Conservation (phyloP, 2,888 invertebrate genomes). For the Drosophila siamana region DNA sequence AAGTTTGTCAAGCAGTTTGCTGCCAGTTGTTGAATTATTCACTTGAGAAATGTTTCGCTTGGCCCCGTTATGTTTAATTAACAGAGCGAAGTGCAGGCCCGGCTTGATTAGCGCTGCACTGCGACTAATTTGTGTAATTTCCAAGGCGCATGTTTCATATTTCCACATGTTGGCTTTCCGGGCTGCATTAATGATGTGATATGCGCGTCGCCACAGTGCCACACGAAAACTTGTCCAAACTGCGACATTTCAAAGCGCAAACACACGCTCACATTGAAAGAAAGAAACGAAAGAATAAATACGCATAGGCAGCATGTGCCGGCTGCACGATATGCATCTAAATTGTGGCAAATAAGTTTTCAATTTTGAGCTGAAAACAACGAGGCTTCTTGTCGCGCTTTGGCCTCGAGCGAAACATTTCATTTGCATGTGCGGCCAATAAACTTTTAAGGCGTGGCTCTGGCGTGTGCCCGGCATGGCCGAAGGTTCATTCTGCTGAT, state of each 20-base stretch:
- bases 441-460: constrained; percentile 27
- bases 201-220: no score
- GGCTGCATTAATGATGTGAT: constrained; percentile 67
- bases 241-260: not conserved
- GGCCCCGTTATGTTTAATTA: constrained; percentile 59
- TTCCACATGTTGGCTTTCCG: constrained; percentile 60
- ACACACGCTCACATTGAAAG: not conserved
- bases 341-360: constrained; percentile 39
- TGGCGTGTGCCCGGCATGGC: not conserved
- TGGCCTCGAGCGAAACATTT: constrained; percentile 8
- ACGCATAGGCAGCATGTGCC: constrained; percentile 49
- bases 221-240: constrained; percentile 31
- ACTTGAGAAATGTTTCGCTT: constrained; percentile 58
- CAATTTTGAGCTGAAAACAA: constrained; percentile 20
- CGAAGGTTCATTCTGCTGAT: constrained; percentile 7
- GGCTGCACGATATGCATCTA: constrained; percentile 27
- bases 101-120: constrained; percentile 8
- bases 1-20: constrained; percentile 42
- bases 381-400: not conserved
- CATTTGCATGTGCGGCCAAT: constrained; percentile 43
- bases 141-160: not conserved
- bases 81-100: constrained; percentile 23
- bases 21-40: constrained; percentile 56
- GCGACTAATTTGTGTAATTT: constrained; percentile 10
- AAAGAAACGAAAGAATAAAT: constrained; percentile 8